Evolutionary conservation across 2,888 invertebrate genomes (phyloP).

Genomic region (Helobdella robusta): DNA sequence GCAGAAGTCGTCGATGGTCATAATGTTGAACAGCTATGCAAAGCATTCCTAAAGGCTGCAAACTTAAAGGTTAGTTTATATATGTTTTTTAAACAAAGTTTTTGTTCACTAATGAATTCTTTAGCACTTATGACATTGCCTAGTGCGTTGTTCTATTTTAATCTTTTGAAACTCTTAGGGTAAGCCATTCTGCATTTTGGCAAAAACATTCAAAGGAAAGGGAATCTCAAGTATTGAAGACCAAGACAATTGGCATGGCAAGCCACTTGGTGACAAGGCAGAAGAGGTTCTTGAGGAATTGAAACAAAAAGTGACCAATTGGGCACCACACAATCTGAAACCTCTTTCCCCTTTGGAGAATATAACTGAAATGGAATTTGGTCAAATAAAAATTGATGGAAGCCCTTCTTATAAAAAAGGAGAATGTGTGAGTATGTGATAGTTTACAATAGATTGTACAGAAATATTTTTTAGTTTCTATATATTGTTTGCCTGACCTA

Average conservation of each 20-base stretch:
- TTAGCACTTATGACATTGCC: conserved; percentile 62
- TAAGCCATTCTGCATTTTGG: conserved; percentile 82
- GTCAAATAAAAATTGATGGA: conserved; percentile 62
- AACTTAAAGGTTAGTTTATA: background rate
- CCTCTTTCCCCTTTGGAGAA: conserved; percentile 60
- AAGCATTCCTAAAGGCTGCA: conserved; percentile 45
- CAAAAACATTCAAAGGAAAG: conserved; percentile 90
- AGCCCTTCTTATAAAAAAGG: conserved; percentile 70
- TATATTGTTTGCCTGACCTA: no score
- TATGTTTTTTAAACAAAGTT: background rate
- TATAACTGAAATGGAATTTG: conserved; percentile 65
- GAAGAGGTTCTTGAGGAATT: conserved; percentile 55
- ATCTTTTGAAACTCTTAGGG: no score
- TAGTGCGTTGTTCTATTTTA: no score
- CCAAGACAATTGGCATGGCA: conserved; percentile 92
- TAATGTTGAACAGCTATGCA: conserved; percentile 77
- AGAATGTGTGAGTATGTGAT: conserved; percentile 44
- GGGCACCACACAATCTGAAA: conserved; percentile 57
- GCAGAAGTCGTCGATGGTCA: conserved; percentile 81
- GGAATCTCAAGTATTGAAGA: conserved; percentile 69
- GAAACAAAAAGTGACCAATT: conserved; percentile 60
- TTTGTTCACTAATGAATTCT: no score
- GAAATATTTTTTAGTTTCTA: no score
- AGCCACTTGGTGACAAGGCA: conserved; percentile 76
- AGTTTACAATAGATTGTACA: no score